phyloP scores from a whole-genome alignment of 2,113 vertebrate genomes.

The Microtus montanus region DNA sequence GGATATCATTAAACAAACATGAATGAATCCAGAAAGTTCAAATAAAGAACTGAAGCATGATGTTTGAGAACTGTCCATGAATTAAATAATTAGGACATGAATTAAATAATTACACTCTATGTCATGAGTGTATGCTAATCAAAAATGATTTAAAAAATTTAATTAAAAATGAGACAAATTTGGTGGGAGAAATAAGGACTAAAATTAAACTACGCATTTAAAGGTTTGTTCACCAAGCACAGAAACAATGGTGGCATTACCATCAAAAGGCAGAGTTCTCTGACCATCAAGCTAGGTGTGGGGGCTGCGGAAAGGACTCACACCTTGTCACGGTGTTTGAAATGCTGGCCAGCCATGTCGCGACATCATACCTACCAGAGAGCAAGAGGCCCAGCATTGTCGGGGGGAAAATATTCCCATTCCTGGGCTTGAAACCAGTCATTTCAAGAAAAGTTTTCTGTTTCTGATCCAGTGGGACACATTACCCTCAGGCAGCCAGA shows the following conservation, averaged over 20 bases:
- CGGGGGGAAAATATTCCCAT: not conserved
- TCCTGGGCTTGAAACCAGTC: not conserved
- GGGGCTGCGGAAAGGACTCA: not conserved
- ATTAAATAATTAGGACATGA: not conserved
- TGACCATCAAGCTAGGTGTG: not conserved
- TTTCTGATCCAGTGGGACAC: not conserved
- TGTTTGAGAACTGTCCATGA: not conserved
- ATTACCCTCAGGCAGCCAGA: not conserved
- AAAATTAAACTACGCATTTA: not conserved
- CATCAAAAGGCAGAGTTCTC: not conserved
- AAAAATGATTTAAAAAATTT: not conserved
- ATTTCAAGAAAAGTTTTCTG: conserved; percentile 36
- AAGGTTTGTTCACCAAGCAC: not conserved
- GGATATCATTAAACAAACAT: not conserved
- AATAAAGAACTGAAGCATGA: not conserved
- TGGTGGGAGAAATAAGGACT: conserved; percentile 2
- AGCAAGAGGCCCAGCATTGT: not conserved
- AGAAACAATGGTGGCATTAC: conserved; percentile 11
- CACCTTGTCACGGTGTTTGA: not conserved
- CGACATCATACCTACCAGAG: not conserved
- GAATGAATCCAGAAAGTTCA: not conserved
- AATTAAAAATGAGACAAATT: not conserved
- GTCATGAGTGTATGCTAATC: not conserved
- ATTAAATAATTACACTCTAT: not conserved
- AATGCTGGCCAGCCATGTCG: not conserved